phyloP scores from a whole-genome alignment of 2,113 vertebrate species.

The Tauraco erythrolophus region DNA sequence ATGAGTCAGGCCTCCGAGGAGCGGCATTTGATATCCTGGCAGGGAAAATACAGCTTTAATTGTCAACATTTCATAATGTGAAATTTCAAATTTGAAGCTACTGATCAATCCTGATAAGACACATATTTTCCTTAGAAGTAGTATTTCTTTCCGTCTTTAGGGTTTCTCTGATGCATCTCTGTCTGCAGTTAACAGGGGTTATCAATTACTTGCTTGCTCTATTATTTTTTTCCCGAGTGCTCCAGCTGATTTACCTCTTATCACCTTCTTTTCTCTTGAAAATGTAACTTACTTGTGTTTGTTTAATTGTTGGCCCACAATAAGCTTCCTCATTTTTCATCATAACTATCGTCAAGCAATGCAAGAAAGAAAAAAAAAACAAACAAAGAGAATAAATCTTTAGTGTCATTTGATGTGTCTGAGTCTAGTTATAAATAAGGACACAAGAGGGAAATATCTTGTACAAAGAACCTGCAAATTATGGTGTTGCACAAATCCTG shows the following conservation, averaged over 20 bases:
- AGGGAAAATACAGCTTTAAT: constrained; percentile 13
- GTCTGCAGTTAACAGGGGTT: neutral
- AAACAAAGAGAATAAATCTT: neutral
- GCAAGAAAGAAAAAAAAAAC: neutral
- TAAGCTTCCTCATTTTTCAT: neutral
- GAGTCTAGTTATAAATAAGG: neutral
- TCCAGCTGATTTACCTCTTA: neutral
- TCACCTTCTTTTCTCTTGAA: neutral
- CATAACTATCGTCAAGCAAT: neutral
- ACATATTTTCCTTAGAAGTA: neutral
- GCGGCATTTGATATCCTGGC: neutral
- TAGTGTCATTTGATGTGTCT: neutral
- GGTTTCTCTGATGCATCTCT: neutral
- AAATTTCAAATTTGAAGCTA: constrained; percentile 20
- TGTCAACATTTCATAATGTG: constrained; percentile 12
- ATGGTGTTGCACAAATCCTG: neutral
- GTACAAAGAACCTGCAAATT: neutral
- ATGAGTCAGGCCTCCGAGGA: constrained; percentile 33
- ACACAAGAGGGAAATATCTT: neutral
- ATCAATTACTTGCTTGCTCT: neutral
- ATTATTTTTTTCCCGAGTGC: neutral
- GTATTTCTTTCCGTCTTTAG: neutral
- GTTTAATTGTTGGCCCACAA: neutral
- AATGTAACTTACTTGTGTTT: neutral
- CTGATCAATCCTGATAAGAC: neutral